Evolutionary conservation across 2,888 invertebrate genomes (phyloP).

Genomic region (Tigriopus californicus): DNA sequence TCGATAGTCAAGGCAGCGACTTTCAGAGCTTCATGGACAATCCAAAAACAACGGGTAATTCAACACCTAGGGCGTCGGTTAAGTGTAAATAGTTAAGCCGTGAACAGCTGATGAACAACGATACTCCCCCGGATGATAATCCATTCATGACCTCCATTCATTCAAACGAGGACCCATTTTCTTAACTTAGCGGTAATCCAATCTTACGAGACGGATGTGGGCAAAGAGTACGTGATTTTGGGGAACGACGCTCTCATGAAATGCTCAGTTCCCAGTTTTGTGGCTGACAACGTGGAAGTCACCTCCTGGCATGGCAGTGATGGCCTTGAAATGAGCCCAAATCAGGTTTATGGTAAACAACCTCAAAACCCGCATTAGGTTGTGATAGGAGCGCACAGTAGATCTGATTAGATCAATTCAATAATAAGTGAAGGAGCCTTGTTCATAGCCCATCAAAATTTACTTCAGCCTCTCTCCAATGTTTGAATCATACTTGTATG

Average conservation of each 20-base stretch:
- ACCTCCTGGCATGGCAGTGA: conserved; percentile 65
- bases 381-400: background rate
- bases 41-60: too few relatives aligned
- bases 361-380: too few relatives aligned
- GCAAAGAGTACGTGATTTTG: conserved; percentile 20
- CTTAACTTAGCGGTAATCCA: conserved; percentile 22
- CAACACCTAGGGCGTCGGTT: too few relatives aligned
- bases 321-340: conserved; percentile 25
- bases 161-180: too few relatives aligned
- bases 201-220: conserved; percentile 20
- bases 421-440: background rate
- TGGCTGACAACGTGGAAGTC: conserved; percentile 64
- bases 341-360: conserved; percentile 11
- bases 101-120: background rate
- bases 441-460: background rate
- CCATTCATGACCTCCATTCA: background rate
- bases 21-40: background rate
- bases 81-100: too few relatives aligned
- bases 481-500: background rate
- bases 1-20: conserved; percentile 8
- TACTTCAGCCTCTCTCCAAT: too few relatives aligned
- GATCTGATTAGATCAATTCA: background rate
- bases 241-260: conserved; percentile 25
- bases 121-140: background rate
- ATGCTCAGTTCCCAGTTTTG: conserved; percentile 37